phyloP scores from a whole-genome alignment of 2,797 vertebrate species.

The Onychomys arenicola region DNA sequence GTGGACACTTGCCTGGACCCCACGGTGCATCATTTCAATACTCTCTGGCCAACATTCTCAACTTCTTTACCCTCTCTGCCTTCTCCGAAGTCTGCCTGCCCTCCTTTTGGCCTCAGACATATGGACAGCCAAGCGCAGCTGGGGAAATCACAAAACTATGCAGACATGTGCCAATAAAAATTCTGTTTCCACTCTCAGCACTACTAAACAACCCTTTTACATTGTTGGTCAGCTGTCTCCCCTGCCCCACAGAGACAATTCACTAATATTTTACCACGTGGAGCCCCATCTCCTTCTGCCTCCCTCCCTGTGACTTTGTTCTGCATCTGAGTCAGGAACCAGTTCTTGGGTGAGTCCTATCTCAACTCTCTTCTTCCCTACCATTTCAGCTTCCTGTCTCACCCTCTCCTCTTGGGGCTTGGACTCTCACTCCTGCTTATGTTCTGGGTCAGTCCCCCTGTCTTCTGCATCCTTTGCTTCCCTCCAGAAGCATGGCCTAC shows the following conservation, averaged over 20 bases:
- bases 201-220: conserved; percentile 55
- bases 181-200: conserved; percentile 67
- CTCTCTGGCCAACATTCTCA: background rate
- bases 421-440: background rate
- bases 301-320: background rate
- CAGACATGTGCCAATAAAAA: conserved; percentile 73
- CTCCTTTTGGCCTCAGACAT: conserved; percentile 63
- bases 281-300: background rate
- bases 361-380: background rate
- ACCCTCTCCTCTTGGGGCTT: conserved; percentile 23
- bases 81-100: background rate
- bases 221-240: conserved; percentile 18
- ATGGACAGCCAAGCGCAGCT: conserved; percentile 41
- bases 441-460: background rate
- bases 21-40: background rate
- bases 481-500: background rate
- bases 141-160: conserved; percentile 61
- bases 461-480: background rate
- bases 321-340: background rate
- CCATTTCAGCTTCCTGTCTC: background rate
- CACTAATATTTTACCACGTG: conserved; percentile 37
- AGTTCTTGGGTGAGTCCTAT: background rate
- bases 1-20: background rate
- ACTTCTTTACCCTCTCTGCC: conserved; percentile 7
- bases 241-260: conserved; percentile 51